phyloP scores from a whole-genome alignment of 2,888 invertebrate species.

The Anoncus sp. region DNA sequence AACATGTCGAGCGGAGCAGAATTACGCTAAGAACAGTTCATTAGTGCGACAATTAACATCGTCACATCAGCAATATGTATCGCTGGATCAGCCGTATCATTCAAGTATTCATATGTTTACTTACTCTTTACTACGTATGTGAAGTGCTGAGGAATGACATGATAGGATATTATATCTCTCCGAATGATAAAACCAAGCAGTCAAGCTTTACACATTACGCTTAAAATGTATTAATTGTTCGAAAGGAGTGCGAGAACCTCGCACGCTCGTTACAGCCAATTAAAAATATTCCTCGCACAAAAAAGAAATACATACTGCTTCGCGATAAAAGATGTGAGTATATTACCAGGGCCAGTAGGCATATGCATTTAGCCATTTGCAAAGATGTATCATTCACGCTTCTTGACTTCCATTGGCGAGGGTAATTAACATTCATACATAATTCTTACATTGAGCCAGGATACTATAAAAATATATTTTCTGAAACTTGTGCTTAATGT shows the following conservation, averaged over 20 bases:
- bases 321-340: background rate
- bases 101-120: no score
- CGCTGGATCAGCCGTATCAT: no score
- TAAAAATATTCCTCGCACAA: conserved; percentile 5
- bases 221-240: conserved; percentile 53
- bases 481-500: no score
- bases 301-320: background rate
- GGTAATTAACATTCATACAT: conserved; percentile 14
- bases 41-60: no score
- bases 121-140: no score
- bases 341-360: background rate
- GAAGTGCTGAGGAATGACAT: no score
- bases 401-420: conserved; percentile 12
- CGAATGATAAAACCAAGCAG: conserved; percentile 41
- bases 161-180: conserved; percentile 30
- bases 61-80: no score
- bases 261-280: conserved; percentile 20
- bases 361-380: background rate
- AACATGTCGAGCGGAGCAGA: no score
- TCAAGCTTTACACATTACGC: conserved; percentile 32
- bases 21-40: no score
- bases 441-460: no score
- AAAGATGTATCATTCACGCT: conserved; percentile 35
- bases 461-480: no score
- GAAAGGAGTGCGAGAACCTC: conserved; percentile 42